Evolutionary conservation across 2,888 invertebrate species (phyloP).

Genomic region (Torymus tubicola): DNA sequence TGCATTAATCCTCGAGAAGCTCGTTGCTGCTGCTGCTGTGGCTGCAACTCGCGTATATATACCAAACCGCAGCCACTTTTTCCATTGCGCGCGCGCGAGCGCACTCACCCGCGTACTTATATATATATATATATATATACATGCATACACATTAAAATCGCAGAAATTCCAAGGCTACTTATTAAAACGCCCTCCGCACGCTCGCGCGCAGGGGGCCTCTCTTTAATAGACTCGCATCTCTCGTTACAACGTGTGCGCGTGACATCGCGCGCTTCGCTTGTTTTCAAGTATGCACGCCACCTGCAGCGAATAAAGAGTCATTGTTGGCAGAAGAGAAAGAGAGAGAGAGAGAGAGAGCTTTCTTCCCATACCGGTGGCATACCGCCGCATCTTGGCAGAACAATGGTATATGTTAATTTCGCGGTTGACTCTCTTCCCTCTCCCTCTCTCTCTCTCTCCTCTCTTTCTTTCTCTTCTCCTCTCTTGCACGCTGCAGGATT

Average conservation of each 20-base stretch:
- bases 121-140: too few relatives aligned
- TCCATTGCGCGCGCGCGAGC: too few relatives aligned
- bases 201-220: too few relatives aligned
- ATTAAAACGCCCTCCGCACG: conserved; percentile 13
- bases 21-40: too few relatives aligned
- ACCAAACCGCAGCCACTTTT: too few relatives aligned
- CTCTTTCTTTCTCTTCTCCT: not conserved
- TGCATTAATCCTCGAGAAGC: not conserved
- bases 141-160: too few relatives aligned
- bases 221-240: conserved; percentile 40
- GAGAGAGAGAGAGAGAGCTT: conserved; percentile 54
- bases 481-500: not conserved
- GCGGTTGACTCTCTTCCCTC: conserved; percentile 26
- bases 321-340: conserved; percentile 36
- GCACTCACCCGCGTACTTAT: too few relatives aligned
- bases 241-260: not conserved
- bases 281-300: conserved; percentile 40
- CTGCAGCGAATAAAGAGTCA: conserved; percentile 60
- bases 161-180: conserved; percentile 27
- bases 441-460: not conserved
- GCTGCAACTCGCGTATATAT: too few relatives aligned
- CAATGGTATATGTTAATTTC: conserved; percentile 72
- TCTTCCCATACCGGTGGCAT: conserved; percentile 54
- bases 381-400: conserved; percentile 62
- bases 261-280: conserved; percentile 4